These are phyloP conservation scores for Amphiura filiformis DNA, from an alignment of 35 echinoderm and acorn worm species.

Conservation along the genomic window DNA sequence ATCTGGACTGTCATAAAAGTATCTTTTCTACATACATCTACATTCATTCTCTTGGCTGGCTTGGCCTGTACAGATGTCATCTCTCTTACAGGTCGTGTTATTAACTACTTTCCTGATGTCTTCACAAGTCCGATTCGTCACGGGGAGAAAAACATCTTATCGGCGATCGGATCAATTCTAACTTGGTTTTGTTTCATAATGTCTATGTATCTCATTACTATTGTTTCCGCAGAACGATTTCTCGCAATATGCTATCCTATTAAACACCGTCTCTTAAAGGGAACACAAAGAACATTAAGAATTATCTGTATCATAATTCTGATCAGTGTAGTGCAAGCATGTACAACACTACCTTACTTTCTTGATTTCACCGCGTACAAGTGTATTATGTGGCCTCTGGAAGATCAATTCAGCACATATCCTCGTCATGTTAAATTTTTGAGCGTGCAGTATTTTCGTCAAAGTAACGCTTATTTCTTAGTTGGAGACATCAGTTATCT, in stretches of 20 bases:
- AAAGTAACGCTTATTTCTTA: not conserved
- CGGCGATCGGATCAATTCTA: not conserved
- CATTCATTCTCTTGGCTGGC: not conserved
- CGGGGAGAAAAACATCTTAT: not conserved
- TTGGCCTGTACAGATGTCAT: not conserved
- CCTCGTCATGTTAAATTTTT: too few species aligned
- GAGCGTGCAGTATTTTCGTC: not conserved
- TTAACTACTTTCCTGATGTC: not conserved
- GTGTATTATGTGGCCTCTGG: not conserved
- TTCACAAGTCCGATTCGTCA: not conserved
- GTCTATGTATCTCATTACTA: too few species aligned
- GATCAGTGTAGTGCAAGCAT: not conserved
- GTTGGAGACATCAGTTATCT: not conserved
- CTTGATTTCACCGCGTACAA: not conserved
- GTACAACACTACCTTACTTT: not conserved
- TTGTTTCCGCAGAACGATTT: too few species aligned
- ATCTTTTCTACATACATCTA: not conserved
- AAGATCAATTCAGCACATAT: not conserved
- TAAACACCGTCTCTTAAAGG: too few species aligned
- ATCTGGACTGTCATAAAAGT: not conserved
- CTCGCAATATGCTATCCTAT: too few species aligned
- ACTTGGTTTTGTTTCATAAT: too few species aligned
- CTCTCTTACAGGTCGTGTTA: not conserved
- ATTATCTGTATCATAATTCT: not conserved
- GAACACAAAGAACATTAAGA: too few species aligned